Conservation (phyloP, 2,113 vertebrate species). For the Syngnathus typhle region DNA sequence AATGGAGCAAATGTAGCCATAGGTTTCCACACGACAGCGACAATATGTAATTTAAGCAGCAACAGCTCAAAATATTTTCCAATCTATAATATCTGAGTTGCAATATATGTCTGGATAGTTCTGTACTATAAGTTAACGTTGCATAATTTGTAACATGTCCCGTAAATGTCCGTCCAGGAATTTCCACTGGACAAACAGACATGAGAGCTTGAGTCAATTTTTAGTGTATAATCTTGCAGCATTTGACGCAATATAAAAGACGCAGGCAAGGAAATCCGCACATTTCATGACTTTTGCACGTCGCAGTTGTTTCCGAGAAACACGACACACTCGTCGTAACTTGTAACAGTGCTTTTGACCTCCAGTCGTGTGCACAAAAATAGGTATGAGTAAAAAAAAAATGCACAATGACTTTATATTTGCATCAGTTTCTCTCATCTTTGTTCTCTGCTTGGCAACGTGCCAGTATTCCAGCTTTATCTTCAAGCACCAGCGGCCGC, state of each 20-base stretch:
- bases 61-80: conserved; percentile 4
- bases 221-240: conserved; percentile 12
- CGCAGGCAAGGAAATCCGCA: conserved; percentile 14
- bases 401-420: conserved; percentile 38
- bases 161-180: background rate
- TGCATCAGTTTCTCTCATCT: conserved; percentile 26
- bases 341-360: background rate
- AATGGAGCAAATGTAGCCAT: background rate
- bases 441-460: conserved; percentile 7
- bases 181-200: conserved; percentile 13
- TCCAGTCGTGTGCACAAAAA: conserved; percentile 34
- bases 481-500: conserved; percentile 48
- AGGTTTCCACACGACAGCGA: background rate
- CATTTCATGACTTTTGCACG: conserved; percentile 17
- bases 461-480: conserved; percentile 36
- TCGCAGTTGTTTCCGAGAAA: background rate
- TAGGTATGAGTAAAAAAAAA: conserved; percentile 25
- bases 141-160: background rate
- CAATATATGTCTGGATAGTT: background rate
- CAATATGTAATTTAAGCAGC: conserved; percentile 12
- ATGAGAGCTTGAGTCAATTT: conserved; percentile 13
- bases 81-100: conserved; percentile 10
- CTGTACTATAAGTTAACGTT: background rate
- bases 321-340: background rate
- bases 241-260: conserved; percentile 37